Conservation (phyloP, 2,113 vertebrate genomes). For the Gasterosteus aculeatus region DNA sequence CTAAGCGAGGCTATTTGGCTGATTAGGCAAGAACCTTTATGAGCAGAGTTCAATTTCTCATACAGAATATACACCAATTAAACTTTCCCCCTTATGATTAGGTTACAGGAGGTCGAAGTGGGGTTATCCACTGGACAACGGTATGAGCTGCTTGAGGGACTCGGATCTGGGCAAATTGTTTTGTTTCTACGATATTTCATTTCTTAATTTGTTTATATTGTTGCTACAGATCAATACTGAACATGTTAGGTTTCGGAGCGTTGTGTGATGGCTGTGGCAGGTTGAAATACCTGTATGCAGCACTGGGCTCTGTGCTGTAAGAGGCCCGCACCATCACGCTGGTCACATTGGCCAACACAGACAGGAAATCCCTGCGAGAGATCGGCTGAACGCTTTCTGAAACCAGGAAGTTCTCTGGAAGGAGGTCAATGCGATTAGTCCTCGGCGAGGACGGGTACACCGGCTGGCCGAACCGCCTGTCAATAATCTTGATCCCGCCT, state of each 20-base stretch:
- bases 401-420: constrained; percentile 70
- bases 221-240: background rate
- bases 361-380: constrained; percentile 69
- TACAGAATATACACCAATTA: constrained; percentile 14
- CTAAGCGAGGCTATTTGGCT: constrained; percentile 15
- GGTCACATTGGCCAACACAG: constrained; percentile 63
- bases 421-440: constrained; percentile 59
- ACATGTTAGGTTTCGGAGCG: background rate
- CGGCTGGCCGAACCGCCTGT: constrained; percentile 60
- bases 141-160: background rate
- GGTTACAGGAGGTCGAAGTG: constrained; percentile 13
- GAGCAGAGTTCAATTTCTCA: constrained; percentile 20
- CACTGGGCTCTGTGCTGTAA: constrained; percentile 72
- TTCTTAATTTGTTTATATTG: background rate
- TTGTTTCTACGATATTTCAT: constrained; percentile 4
- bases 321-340: constrained; percentile 70
- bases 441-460: constrained; percentile 68
- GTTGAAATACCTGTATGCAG: constrained; percentile 68
- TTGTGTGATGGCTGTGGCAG: background rate
- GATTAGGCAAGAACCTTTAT: constrained; percentile 13
- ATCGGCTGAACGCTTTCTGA: constrained; percentile 46
- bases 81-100: constrained; percentile 8
- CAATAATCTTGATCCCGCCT: constrained; percentile 63
- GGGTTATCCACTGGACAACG: background rate
- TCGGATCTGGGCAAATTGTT: background rate